Conservation (phyloP, 2,797 vertebrate genomes). For the Macrochelys suwanniensis region DNA sequence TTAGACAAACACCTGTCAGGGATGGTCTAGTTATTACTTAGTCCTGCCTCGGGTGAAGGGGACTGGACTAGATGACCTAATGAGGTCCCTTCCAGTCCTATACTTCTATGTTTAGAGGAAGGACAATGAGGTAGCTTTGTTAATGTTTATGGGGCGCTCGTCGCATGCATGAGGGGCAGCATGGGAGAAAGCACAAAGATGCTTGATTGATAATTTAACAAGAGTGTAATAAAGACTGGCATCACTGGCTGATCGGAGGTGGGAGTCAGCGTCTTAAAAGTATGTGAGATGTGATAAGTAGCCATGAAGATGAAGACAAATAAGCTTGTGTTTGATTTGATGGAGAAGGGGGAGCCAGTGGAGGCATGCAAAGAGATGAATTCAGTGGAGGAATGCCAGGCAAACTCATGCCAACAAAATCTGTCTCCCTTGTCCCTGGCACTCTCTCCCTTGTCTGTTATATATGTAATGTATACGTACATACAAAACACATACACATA, state of each 20-base stretch:
- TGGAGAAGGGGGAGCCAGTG: neutral
- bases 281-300: neutral
- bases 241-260: neutral
- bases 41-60: too few species aligned
- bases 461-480: neutral
- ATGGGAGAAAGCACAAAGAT: neutral
- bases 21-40: too few species aligned
- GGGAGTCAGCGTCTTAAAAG: neutral
- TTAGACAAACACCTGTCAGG: too few species aligned
- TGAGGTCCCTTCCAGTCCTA: too few species aligned
- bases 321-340: neutral
- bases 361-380: too few species aligned
- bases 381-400: neutral
- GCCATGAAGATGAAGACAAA: neutral
- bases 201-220: neutral
- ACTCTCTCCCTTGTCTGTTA: neutral
- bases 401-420: neutral
- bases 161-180: neutral
- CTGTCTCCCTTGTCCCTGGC: neutral
- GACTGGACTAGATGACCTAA: too few species aligned
- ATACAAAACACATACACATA: neutral
- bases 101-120: too few species aligned
- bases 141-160: neutral
- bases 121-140: neutral
- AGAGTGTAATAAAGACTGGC: too few species aligned